Base-by-base conservation (phyloP, 1,140 invertebrate species). In the Drosophila varians region DNA sequence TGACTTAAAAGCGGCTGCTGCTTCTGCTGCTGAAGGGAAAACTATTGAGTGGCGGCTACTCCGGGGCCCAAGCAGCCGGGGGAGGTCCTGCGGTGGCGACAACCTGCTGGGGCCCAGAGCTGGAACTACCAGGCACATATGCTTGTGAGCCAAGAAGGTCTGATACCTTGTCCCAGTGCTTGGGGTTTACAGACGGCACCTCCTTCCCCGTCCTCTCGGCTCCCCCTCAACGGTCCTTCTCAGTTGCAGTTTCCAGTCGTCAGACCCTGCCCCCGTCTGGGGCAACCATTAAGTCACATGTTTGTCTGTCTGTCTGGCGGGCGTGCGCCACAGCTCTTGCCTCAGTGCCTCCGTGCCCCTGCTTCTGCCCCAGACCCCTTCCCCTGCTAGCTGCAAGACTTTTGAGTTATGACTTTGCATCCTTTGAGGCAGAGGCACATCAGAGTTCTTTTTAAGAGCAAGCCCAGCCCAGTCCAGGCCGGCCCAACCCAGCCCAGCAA, bases 361-460 rank as follows among this genome's bases (percentile, higher is more conserved):
- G 21, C 12, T n/a, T n/a, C n/a, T n/a, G n/a, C n/a, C n/a, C n/a
- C 25, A 4, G 21, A 31, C 34, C 28, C 14, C 28, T 26, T 16
- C 28, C 40, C 46, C 70, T 47, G 46, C n/a, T 18, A 46, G 61
- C 55, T 74, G 52, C 74, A 74, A 74, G 73, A 75, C 77, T 82
- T 77, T 82, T 86, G 82, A 86, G 82, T 86, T 86, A 86, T 86
- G 82, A 87, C 76, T 87, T 77, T 77, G 64, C 79, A 75, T 83
- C 79, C 79, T 83, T 83, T 26, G 38, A 53, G 49, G 51, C 43
- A 52, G 23, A n/a, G 3, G 11, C 31, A 31, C 28, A 16, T 5
- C 25, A 74, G 49, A 54, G 31, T 56, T 74, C 48, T 56, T 42
- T 34, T 75, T 48, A 42, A 31, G 48, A 66, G 34, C 34, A 42